Evolutionary conservation across 2,113 vertebrate species (phyloP).

Genomic region (Cariama cristata): DNA sequence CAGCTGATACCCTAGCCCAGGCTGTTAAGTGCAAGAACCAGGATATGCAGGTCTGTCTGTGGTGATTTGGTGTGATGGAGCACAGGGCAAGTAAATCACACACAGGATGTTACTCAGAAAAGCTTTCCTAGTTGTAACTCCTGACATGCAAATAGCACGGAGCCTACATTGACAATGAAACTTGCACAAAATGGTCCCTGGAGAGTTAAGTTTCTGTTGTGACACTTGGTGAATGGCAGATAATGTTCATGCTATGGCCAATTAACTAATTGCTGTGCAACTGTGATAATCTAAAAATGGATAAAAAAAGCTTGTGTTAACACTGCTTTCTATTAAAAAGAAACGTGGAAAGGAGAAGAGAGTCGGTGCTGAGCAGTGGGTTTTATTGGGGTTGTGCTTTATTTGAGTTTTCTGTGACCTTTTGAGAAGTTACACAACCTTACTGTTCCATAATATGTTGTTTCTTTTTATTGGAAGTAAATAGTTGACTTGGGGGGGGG

Average conservation of each 20-base stretch:
- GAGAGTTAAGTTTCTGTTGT: background rate
- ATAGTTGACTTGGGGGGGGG: background rate
- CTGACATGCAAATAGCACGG: rapidly evolving
- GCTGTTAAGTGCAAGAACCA: background rate
- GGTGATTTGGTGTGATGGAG: background rate
- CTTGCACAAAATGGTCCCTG: background rate
- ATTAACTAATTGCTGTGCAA: background rate
- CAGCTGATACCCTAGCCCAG: background rate
- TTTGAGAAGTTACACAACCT: background rate
- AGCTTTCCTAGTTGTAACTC: background rate
- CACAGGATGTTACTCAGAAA: background rate
- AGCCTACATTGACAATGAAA: background rate
- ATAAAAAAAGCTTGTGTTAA: background rate
- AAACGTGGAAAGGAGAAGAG: background rate
- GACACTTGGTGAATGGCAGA: background rate
- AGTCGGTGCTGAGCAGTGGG: background rate
- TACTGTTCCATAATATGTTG: background rate
- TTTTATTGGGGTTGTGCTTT: background rate
- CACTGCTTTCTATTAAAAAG: background rate
- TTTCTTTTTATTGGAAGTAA: background rate
- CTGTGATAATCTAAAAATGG: background rate
- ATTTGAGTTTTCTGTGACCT: background rate
- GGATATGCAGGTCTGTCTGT: background rate
- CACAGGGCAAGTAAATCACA: rapidly evolving
- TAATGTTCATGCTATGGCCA: background rate